Percentiles rank a stretch among this genome's conserved stretches.
Conservation (phyloP, 2,113 vertebrate genomes). For the Eulemur macaco region DNA sequence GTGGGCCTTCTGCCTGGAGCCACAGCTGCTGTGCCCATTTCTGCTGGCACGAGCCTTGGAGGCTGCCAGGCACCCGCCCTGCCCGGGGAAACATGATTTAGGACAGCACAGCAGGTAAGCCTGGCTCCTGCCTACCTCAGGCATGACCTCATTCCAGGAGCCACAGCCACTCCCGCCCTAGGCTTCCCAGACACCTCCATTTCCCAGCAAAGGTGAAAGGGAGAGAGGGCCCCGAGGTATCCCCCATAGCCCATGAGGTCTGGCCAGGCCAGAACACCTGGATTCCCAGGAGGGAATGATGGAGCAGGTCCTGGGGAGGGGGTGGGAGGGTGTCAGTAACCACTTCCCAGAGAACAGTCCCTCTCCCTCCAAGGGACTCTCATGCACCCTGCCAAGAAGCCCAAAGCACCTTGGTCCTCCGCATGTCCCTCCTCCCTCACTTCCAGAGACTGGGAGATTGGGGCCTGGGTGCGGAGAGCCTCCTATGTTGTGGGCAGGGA, state of each 20-base stretch:
- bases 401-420: not conserved
- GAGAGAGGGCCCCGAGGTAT: not conserved
- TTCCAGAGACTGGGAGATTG: not conserved
- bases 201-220: not conserved
- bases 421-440: not conserved
- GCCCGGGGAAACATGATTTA: conserved; percentile 30
- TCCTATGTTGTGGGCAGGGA: not conserved
- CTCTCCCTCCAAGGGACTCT: not conserved
- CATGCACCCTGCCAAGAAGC: not conserved
- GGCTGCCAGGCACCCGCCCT: conserved; percentile 30
- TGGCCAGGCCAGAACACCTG: not conserved
- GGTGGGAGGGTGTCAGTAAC: accelerated
- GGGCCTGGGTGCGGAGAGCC: not conserved
- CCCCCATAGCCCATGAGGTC: not conserved
- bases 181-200: conserved; percentile 24
- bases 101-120: conserved; percentile 34
- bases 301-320: not conserved
- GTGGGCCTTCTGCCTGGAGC: not conserved
- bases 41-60: not conserved
- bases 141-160: conserved; percentile 65
- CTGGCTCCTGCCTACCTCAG: not conserved
- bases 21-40: not conserved
- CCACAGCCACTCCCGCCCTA: not conserved
- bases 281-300: not conserved
- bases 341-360: not conserved